Evolutionary conservation across 2,888 invertebrate species (phyloP).

Genomic region (Drosophila falleni): DNA sequence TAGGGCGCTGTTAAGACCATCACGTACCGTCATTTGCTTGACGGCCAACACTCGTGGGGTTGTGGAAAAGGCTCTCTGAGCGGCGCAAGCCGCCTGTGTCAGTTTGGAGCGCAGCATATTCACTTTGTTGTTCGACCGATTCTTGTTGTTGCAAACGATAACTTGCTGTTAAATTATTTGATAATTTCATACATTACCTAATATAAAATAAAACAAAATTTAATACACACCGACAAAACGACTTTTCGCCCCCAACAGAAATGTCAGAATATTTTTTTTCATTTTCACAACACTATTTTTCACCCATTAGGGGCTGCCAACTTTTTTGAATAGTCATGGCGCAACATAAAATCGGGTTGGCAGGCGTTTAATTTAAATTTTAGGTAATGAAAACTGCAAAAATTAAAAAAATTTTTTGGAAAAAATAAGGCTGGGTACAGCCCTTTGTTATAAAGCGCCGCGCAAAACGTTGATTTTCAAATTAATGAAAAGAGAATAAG

Average conservation of each 20-base stretch:
- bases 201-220: slow-evolving; percentile 30
- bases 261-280: slow-evolving; percentile 43
- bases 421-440: too few species aligned
- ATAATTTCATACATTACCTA: slow-evolving; percentile 59
- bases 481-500: too few species aligned
- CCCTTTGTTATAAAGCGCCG: too few species aligned
- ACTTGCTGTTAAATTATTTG: slow-evolving; percentile 28
- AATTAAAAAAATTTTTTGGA: too few species aligned
- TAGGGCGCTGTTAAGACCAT: slow-evolving; percentile 97
- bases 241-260: slow-evolving; percentile 53
- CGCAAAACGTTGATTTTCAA: too few species aligned
- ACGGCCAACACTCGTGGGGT: slow-evolving; percentile 84
- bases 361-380: not conserved
- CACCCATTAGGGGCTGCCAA: slow-evolving; percentile 25
- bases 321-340: not conserved
- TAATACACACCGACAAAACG: slow-evolving; percentile 57
- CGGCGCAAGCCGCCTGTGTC: slow-evolving; percentile 76
- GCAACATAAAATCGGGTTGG: not conserved
- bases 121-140: slow-evolving; percentile 26
- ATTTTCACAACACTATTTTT: slow-evolving; percentile 38
- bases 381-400: too few species aligned
- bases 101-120: slow-evolving; percentile 70
- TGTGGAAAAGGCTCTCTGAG: slow-evolving; percentile 87
- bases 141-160: slow-evolving; percentile 26
- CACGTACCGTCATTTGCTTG: slow-evolving; percentile 95